Evolutionary conservation across 2,797 vertebrate species (phyloP).

Genomic region (Syndactyla subalaris): DNA sequence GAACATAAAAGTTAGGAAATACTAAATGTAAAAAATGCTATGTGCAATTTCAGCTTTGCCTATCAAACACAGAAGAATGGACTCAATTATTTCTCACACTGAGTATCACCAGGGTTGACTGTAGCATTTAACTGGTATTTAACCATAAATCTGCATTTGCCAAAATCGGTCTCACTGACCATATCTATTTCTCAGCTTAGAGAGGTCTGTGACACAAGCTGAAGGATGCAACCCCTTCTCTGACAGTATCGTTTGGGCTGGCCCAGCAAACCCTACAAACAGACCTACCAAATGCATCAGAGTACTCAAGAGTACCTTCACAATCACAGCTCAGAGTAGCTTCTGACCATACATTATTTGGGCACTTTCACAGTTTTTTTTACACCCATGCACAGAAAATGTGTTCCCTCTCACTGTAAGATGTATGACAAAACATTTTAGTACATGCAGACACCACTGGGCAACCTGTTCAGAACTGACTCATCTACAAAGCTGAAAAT

Average conservation of each 20-base stretch:
- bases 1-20: constrained; percentile 11
- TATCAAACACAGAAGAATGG: not conserved
- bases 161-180: not conserved
- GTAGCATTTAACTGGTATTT: not conserved
- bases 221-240: not conserved
- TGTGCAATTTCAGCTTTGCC: not conserved
- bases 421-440: not conserved
- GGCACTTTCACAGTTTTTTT: not conserved
- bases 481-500: not conserved
- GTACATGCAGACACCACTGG: not conserved
- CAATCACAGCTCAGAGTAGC: not conserved
- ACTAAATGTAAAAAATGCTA: not conserved
- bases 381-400: not conserved
- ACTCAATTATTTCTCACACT: not conserved
- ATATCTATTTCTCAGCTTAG: not conserved
- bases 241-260: not conserved
- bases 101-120: not conserved
- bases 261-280: not conserved
- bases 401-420: not conserved
- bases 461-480: not conserved
- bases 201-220: not conserved
- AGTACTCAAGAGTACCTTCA: not conserved
- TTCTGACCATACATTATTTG: not conserved
- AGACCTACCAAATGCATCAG: not conserved
- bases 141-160: not conserved